Evolutionary conservation across 2,888 invertebrate species (phyloP).

Genomic region (Alcis repandata): DNA sequence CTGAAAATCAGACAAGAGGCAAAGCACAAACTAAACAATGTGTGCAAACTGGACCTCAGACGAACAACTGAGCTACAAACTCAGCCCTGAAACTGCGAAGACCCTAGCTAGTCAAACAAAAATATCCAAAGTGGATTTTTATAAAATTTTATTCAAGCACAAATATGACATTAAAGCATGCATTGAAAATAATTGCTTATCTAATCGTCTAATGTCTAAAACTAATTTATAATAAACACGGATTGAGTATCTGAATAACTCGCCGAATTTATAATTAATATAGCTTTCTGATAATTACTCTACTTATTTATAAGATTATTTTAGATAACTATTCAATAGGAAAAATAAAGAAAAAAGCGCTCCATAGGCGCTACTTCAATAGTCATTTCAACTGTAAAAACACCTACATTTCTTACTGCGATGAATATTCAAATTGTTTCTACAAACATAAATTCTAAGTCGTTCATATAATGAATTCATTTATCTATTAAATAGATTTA

Average conservation of each 20-base stretch:
- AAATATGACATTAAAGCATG: conserved; percentile 82
- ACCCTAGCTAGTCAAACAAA: conserved; percentile 53
- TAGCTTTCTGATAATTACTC: conserved; percentile 27
- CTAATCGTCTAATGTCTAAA: conserved; percentile 60
- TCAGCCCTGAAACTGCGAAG: conserved; percentile 40
- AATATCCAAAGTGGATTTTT: conserved; percentile 63
- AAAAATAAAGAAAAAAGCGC: conserved; percentile 15
- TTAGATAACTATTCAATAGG: conserved; percentile 60
- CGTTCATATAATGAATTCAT: conserved; percentile 39
- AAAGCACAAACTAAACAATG: conserved; percentile 73
- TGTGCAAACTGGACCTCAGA: conserved; percentile 75
- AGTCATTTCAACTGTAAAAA: conserved; percentile 42
- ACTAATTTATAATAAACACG: conserved; percentile 25
- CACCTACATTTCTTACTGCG: conserved; percentile 47
- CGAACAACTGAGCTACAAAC: conserved; percentile 44
- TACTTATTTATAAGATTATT: conserved; percentile 40
- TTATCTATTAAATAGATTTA: conserved; percentile 66
- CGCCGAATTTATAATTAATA: conserved; percentile 30
- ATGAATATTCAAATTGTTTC: conserved; percentile 51
- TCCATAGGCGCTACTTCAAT: conserved; percentile 18
- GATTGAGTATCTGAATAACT: conserved; percentile 28
- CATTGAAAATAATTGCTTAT: conserved; percentile 71
- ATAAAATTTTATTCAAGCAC: conserved; percentile 80
- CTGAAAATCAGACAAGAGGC: conserved; percentile 75
- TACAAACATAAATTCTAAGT: conserved; percentile 50